Conservation (phyloP, 2,888 invertebrate genomes). For the Erannis defoliaria region DNA sequence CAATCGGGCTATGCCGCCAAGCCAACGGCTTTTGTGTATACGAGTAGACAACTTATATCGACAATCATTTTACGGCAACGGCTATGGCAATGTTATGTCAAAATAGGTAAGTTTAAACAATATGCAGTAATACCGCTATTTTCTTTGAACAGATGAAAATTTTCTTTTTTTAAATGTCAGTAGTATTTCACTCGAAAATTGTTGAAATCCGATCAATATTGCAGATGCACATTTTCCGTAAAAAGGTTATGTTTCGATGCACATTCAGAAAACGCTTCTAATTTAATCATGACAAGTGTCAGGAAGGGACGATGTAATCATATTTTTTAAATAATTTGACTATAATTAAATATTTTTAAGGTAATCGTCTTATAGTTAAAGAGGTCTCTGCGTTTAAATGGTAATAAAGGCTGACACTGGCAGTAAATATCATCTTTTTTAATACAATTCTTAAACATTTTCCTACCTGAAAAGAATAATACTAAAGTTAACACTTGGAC, state of each 20-base stretch:
- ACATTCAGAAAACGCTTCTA: neutral
- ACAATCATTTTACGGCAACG: conserved; percentile 2
- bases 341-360: conserved; percentile 46
- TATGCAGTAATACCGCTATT: neutral
- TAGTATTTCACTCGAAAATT: too few relatives aligned
- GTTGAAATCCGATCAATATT: too few relatives aligned
- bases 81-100: neutral
- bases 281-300: neutral
- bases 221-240: neutral
- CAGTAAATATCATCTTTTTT: conserved; percentile 55
- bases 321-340: conserved; percentile 46
- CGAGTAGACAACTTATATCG: neutral
- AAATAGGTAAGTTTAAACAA: neutral
- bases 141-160: neutral
- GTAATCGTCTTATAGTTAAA: conserved; percentile 41
- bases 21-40: too few relatives aligned
- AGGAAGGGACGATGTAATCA: conserved; percentile 37
- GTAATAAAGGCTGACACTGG: conserved; percentile 61
- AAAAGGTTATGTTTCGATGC: neutral
- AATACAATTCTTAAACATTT: conserved; percentile 42
- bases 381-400: conserved; percentile 43
- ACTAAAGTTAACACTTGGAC: conserved; percentile 40
- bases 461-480: conserved; percentile 39
- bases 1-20: too few relatives aligned
- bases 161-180: neutral